Base-by-base conservation (phyloP, 2,888 invertebrate species). In the Auanema freiburgensis region DNA sequence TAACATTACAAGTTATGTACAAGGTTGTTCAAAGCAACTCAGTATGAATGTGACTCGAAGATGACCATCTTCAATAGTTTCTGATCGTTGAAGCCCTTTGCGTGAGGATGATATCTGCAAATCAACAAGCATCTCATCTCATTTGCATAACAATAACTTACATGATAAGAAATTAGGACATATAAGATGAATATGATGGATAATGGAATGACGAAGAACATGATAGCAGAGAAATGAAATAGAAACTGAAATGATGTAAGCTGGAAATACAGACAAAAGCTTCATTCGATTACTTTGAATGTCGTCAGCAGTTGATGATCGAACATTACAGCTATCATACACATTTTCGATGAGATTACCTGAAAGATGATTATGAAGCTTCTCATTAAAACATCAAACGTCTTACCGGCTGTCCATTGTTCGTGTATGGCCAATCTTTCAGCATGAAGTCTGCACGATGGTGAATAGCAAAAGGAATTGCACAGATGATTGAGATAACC, bases 371-470 rank as follows among this genome's bases (percentile, higher is more conserved):
- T 52, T 52, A 8, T n/a, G 18, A 52, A 52, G 8, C 6, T 23
- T 52, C 14, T 5, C 2, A 52, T 21, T 24, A 16, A 16, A 8
- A 24, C 6, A 3, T 52, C 16, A 50, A 12, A 16, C 11, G 50
- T 18, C 57, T 46, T 58, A 71, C 68, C 46, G 74, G 71, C 23
- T 59, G 61, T 24, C 66, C 59, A 53, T 74, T 66, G 6, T 66
- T 55, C 8, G 72, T 71, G 10, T 62, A 59, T 16, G 73, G 73
- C 77, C 77, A 78, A n/a, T 62, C 59, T 50, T 73, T 72, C 25
- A 76, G 52, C 5, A 74, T 33, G 33, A 72, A 76, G 49, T 78
- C 77, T 0, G 77, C 74, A n/a, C 64, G 52, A 59, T 78, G 77
- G 44, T 74, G 66, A 33, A 62, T 57, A 10, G 66, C 76, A 57